A percentile compares a stretch with the other conserved stretches of the same genome.
These are phyloP conservation scores for Drosophila baimaii DNA, from an alignment of 1,140 invertebrate genomes.

Conservation along the genomic window DNA sequence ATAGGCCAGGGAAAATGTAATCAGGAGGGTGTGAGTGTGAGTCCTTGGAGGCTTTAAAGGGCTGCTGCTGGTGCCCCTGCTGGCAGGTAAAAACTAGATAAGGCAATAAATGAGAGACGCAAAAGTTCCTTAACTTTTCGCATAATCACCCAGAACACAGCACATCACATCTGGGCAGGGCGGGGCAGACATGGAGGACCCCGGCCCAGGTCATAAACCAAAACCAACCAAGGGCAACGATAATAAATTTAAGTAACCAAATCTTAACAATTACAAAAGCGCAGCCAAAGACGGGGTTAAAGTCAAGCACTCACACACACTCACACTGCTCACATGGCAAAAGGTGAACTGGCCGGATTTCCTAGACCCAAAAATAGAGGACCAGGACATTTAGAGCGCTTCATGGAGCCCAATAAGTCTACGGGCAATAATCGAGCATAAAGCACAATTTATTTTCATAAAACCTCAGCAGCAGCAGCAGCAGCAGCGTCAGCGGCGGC, in stretches of 20 bases:
- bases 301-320: slow-evolving; percentile 11
- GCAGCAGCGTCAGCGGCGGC: background rate
- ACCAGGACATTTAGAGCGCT: slow-evolving; percentile 71
- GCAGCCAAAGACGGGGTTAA: slow-evolving; percentile 40
- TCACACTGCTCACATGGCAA: background rate
- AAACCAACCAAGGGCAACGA: slow-evolving; percentile 38
- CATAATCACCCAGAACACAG: slow-evolving; percentile 68
- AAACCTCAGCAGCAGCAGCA: slow-evolving; percentile 67
- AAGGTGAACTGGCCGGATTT: slow-evolving; percentile 30
- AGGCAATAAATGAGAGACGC: slow-evolving; percentile 7
- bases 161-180: too few relatives aligned
- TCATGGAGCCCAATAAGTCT: slow-evolving; percentile 78
- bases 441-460: slow-evolving; percentile 84
- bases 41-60: background rate
- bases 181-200: slow-evolving; percentile 30
- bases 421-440: slow-evolving; percentile 84
- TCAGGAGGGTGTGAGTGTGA: background rate
- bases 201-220: slow-evolving; percentile 48
- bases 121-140: slow-evolving; percentile 44
- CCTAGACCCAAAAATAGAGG: slow-evolving; percentile 1
- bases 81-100: slow-evolving; percentile 14
- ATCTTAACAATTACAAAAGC: slow-evolving; percentile 82
- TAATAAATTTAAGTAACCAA: slow-evolving; percentile 81
- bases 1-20: slow-evolving; percentile 7
- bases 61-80: background rate